Evolutionary conservation across 2,797 vertebrate genomes (phyloP).

Genomic region (Pipistrellus pygmaeus): DNA sequence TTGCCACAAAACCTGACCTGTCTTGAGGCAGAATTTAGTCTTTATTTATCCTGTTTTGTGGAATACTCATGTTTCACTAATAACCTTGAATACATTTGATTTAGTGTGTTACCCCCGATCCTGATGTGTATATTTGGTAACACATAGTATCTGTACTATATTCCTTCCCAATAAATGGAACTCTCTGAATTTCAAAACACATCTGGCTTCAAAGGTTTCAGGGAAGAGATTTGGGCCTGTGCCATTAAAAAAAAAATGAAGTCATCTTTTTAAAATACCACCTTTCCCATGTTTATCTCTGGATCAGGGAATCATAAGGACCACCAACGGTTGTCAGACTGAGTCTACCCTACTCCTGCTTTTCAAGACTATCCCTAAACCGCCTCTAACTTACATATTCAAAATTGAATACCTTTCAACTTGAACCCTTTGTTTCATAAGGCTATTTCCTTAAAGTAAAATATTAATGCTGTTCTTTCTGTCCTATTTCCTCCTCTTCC

Average conservation of each 20-base stretch:
- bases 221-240: not conserved
- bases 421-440: slow-evolving; percentile 49
- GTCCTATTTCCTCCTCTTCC: not conserved
- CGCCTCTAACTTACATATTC: not conserved
- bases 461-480: not conserved
- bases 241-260: not conserved
- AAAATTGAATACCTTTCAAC: slow-evolving; percentile 1
- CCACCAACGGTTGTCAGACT: not conserved
- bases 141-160: not conserved
- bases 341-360: not conserved
- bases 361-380: slow-evolving; percentile 38
- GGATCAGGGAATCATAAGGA: not conserved
- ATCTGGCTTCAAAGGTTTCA: slow-evolving; percentile 6
- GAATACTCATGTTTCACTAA: slow-evolving; percentile 26
- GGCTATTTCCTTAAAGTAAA: not conserved
- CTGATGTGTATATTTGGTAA: slow-evolving; percentile 25
- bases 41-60: slow-evolving; percentile 40
- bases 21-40: not conserved
- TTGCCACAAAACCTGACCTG: not conserved
- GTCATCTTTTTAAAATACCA: slow-evolving; percentile 16
- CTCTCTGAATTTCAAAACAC: slow-evolving; percentile 12
- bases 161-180: slow-evolving; percentile 54
- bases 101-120: not conserved
- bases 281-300: not conserved
- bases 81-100: slow-evolving; percentile 46